phyloP scores from a whole-genome alignment of 2,888 invertebrate species.

The Hesperia comma region DNA sequence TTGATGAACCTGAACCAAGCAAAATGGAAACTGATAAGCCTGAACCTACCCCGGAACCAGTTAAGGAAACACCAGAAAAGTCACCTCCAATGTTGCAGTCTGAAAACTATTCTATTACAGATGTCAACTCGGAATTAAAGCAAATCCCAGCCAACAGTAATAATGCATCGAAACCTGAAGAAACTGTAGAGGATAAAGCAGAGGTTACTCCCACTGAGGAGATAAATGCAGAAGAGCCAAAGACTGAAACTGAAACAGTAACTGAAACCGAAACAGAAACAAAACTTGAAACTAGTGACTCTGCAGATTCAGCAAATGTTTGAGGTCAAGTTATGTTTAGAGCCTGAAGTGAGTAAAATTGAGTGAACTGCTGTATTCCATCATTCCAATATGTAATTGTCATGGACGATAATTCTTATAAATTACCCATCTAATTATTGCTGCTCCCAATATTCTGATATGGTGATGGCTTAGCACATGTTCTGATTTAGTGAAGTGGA shows the following conservation, averaged over 20 bases:
- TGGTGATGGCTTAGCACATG: no score
- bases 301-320: background rate
- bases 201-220: constrained; percentile 33
- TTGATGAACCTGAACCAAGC: constrained; percentile 61
- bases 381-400: no score
- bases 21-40: constrained; percentile 49
- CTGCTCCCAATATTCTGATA: no score
- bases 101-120: constrained; percentile 74
- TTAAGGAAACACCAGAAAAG: constrained; percentile 44
- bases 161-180: constrained; percentile 39
- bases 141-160: constrained; percentile 46
- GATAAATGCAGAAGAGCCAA: constrained; percentile 35
- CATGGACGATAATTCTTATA: no score
- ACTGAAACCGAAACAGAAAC: constrained; percentile 37
- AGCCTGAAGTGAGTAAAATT: no score
- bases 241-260: constrained; percentile 40
- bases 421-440: no score
- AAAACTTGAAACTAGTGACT: constrained; percentile 37
- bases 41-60: constrained; percentile 36
- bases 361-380: no score
- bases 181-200: constrained; percentile 30
- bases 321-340: background rate
- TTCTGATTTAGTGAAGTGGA: no score
- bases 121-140: constrained; percentile 71
- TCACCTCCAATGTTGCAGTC: constrained; percentile 54